Percentiles rank a stretch among this genome's conserved stretches.
phyloP scores from a whole-genome alignment of 2,888 invertebrate genomes.

The Therioaphis trifolii region DNA sequence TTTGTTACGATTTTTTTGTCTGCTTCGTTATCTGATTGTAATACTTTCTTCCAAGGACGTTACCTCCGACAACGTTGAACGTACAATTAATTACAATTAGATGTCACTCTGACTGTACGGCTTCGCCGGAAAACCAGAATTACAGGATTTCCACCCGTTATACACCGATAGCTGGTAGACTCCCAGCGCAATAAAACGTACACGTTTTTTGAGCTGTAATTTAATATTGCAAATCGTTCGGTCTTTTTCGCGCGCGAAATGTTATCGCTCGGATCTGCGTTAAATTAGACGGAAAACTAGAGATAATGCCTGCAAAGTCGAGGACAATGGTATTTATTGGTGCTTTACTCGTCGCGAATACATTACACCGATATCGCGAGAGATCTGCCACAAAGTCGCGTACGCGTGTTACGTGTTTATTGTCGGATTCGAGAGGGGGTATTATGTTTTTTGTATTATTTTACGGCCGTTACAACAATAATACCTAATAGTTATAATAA shows the following conservation, averaged over 20 bases:
- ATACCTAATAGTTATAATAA: no score
- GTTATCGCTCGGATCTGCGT: not conserved
- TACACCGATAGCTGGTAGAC: no score
- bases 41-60: conserved; percentile 42
- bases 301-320: not conserved
- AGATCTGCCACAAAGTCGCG: not conserved
- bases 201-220: not conserved
- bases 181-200: not conserved
- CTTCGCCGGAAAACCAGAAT: conserved; percentile 21
- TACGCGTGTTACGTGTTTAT: conserved; percentile 14
- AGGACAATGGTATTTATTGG: not conserved
- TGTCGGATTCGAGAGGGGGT: not conserved
- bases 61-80: not conserved
- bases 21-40: not conserved
- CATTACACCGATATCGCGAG: not conserved
- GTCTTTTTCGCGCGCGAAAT: not conserved
- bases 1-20: not conserved
- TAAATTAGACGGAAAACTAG: not conserved
- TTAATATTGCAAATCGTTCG: not conserved
- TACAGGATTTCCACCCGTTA: not conserved
- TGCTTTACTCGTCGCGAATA: not conserved
- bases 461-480: no score
- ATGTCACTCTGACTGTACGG: not conserved
- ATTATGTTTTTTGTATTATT: no score
- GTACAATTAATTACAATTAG: conserved; percentile 5